phyloP scores from a whole-genome alignment of 2,888 invertebrate genomes.

The Nymphalis polychloros region DNA sequence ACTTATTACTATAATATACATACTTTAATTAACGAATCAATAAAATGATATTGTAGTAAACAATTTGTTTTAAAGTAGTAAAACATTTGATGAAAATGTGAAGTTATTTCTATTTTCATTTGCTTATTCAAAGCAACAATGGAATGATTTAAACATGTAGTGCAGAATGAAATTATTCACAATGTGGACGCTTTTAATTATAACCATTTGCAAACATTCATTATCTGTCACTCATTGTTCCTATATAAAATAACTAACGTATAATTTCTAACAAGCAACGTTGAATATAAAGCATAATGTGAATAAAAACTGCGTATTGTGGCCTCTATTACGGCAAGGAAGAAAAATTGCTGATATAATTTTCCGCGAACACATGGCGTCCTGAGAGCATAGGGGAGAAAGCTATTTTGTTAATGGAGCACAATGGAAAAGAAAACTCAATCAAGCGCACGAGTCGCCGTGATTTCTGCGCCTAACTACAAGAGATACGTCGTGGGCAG shows the following conservation, averaged over 20 bases:
- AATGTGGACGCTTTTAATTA: slow-evolving; percentile 21
- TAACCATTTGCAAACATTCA: slow-evolving; percentile 19
- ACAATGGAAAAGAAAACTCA: slow-evolving; percentile 79
- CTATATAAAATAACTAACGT: slow-evolving; percentile 24
- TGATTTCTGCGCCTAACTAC: slow-evolving; percentile 79
- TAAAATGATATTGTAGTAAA: too few relatives aligned
- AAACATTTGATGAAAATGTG: too few relatives aligned
- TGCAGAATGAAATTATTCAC: slow-evolving; percentile 5
- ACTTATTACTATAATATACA: background rate
- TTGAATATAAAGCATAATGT: slow-evolving; percentile 19
- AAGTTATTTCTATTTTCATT: background rate
- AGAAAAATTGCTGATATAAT: slow-evolving; percentile 74
- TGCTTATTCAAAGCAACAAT: slow-evolving; percentile 7
- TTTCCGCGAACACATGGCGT: slow-evolving; percentile 71
- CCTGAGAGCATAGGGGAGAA: slow-evolving; percentile 63
- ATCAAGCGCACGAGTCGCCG: slow-evolving; percentile 75
- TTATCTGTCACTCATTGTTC: slow-evolving; percentile 22
- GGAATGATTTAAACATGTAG: slow-evolving; percentile 5
- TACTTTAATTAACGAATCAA: too few relatives aligned
- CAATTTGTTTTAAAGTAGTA: too few relatives aligned
- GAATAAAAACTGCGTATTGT: slow-evolving; percentile 28
- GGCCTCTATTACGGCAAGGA: slow-evolving; percentile 36
- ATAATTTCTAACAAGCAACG: slow-evolving; percentile 19
- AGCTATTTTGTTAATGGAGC: slow-evolving; percentile 77
- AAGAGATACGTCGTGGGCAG: slow-evolving; percentile 70